Conservation (phyloP, 2,888 invertebrate species). For the Drosophila multiciliata region DNA sequence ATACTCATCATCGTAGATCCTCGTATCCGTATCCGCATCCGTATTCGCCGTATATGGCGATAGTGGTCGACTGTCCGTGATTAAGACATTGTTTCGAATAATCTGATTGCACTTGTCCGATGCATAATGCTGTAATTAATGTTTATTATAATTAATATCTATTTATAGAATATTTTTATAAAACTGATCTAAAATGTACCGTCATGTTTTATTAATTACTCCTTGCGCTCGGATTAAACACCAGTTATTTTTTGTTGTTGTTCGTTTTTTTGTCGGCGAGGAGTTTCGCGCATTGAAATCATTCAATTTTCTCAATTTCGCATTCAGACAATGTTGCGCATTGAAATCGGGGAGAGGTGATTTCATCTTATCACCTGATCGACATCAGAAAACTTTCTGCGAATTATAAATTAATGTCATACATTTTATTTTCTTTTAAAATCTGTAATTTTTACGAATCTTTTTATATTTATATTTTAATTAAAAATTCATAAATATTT, state of each 20-base stretch:
- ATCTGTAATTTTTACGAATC: background rate
- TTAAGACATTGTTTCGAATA: slow-evolving; percentile 89
- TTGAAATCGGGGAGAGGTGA: slow-evolving; percentile 10
- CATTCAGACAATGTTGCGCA: slow-evolving; percentile 15
- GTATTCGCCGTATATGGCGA: slow-evolving; percentile 5
- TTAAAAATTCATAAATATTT: background rate
- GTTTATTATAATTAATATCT: slow-evolving; percentile 3
- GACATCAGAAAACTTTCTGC: slow-evolving; percentile 26
- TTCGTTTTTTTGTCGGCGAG: slow-evolving; percentile 1
- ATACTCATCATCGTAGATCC: slow-evolving; percentile 45
- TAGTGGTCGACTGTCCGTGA: slow-evolving; percentile 91
- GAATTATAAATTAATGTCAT: background rate
- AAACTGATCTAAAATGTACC: slow-evolving; percentile 21
- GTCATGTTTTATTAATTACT: slow-evolving; percentile 49
- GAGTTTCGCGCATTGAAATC: slow-evolving; percentile 25
- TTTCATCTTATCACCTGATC: slow-evolving; percentile 38
- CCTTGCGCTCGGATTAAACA: slow-evolving; percentile 3
- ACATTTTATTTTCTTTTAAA: background rate
- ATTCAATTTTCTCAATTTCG: slow-evolving; percentile 1
- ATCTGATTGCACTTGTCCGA: slow-evolving; percentile 79
- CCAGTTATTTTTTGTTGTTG: background rate
- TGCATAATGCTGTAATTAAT: slow-evolving; percentile 77
- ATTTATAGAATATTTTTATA: background rate
- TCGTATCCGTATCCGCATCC: background rate
- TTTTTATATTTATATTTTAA: background rate